Conservation (phyloP, 2,113 vertebrate genomes). For the Tyrannus savana region DNA sequence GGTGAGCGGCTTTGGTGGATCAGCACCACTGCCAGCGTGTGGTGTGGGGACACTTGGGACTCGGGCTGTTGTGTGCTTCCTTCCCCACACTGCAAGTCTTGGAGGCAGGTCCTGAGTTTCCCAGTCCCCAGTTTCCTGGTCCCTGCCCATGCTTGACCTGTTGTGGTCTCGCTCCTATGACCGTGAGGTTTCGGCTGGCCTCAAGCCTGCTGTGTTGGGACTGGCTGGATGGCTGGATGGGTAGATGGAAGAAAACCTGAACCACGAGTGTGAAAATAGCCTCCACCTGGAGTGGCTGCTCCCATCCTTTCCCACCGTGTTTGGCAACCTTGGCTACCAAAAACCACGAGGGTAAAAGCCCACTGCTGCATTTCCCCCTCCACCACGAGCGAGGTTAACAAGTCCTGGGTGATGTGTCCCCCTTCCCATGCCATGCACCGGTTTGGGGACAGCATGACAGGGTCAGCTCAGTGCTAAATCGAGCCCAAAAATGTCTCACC, state of each 20-base stretch:
- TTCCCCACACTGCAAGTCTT: fast-evolving
- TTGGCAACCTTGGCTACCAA: not conserved
- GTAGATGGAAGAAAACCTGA: not conserved
- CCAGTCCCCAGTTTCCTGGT: not conserved
- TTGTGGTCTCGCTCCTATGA: not conserved
- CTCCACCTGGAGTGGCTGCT: not conserved
- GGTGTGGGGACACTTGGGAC: not conserved
- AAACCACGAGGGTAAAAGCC: not conserved
- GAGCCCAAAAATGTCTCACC: not conserved
- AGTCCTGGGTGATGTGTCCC: not conserved
- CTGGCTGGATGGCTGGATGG: not conserved
- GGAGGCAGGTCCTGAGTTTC: not conserved
- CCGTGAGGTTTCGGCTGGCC: not conserved
- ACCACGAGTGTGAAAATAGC: not conserved
- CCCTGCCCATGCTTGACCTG: not conserved
- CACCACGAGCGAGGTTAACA: not conserved
- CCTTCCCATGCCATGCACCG: fast-evolving
- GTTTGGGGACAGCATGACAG: not conserved
- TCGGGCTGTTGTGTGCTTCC: not conserved
- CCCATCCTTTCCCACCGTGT: fast-evolving
- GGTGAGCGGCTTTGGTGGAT: not conserved
- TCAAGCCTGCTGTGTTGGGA: not conserved
- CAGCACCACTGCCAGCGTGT: not conserved
- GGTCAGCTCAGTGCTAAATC: not conserved
- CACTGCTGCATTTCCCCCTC: not conserved